Evolutionary conservation across 2,888 invertebrate species (phyloP).

Genomic region (Brachypterus glaber): DNA sequence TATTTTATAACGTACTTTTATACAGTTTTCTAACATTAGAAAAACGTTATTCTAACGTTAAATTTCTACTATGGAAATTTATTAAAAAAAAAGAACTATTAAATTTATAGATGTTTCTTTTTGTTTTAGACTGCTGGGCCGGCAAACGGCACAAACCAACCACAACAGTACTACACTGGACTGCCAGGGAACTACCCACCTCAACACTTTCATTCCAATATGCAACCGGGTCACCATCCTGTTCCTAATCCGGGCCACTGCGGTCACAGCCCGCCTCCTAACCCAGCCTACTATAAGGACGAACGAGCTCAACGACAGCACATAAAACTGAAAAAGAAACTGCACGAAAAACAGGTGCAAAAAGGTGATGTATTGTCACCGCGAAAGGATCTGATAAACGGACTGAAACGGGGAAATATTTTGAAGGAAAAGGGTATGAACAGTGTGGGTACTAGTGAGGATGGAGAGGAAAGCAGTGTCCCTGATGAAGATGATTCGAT

Average conservation of each 20-base stretch:
- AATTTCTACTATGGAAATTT: no score
- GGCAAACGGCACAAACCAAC: slow-evolving; percentile 59
- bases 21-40: no score
- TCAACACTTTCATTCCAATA: slow-evolving; percentile 45
- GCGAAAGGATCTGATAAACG: slow-evolving; percentile 45
- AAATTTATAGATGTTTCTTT: slow-evolving; percentile 1
- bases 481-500: slow-evolving; percentile 66
- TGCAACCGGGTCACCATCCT: slow-evolving; percentile 41
- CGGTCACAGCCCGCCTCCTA: slow-evolving; percentile 59
- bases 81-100: no score
- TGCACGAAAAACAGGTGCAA: slow-evolving; percentile 47
- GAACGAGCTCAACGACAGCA: slow-evolving; percentile 71
- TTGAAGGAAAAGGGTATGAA: slow-evolving; percentile 46
- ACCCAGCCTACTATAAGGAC: slow-evolving; percentile 59
- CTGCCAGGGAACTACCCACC: slow-evolving; percentile 45
- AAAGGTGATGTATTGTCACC: slow-evolving; percentile 21
- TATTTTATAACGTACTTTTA: no score
- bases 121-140: slow-evolving; percentile 56
- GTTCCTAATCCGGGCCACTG: slow-evolving; percentile 50
- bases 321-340: slow-evolving; percentile 65
- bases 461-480: slow-evolving; percentile 67
- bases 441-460: slow-evolving; percentile 64
- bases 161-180: slow-evolving; percentile 56
- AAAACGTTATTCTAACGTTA: no score
- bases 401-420: slow-evolving; percentile 38